Evolutionary conservation across 2,888 invertebrate genomes (phyloP), one percentile per base, ranked within the genome.

Genomic region (Laothoe populi): DNA sequence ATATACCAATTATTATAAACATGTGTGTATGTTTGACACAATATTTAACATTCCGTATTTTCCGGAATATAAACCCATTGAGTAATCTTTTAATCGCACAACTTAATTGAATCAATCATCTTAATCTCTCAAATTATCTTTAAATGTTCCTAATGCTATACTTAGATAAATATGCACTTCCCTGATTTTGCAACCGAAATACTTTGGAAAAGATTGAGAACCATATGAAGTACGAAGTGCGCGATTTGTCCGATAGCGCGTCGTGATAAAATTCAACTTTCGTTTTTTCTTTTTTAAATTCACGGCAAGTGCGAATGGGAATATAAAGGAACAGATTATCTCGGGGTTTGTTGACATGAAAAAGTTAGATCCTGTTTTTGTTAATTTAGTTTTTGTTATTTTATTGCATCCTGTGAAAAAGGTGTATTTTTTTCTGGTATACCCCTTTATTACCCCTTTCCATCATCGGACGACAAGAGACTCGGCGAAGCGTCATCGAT

Each of bases 201-300:
- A 19, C 16, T 35, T 53, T 53, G 19, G 53, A 31, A 31, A 53
- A 53, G 16, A 35, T 53, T 31, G 53, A 16, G 49, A 49, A 49
- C 26, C 49, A 7, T 26, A n/a, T 38, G 35, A 10, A 1, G 35
- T 19, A 19, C 11, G 19, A 31, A 53, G 35, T 31, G 26, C 19
- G 53, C 31, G 53, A 53, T 53, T 53, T 35, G 35, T 53, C 31
- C 53, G 53, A 53, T 53, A 53, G 53, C 35, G 53, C 19, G 24
- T n/a, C 24, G n/a, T 31, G 53, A 53, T 53, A 53, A 35, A 16
- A 49, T 49, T 31, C 16, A 26, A 49, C 49, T 49, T 49, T 49
- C 49, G 26, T 53, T 53, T 49, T 53, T 53, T 11, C 5, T 31
- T 16, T 16, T 53, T 44, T 44, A 44, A 19, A 44, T 53, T 16